These are phyloP conservation scores for Plebejus argus DNA, from an alignment of 2,888 invertebrate genomes.

Conservation along the genomic window DNA sequence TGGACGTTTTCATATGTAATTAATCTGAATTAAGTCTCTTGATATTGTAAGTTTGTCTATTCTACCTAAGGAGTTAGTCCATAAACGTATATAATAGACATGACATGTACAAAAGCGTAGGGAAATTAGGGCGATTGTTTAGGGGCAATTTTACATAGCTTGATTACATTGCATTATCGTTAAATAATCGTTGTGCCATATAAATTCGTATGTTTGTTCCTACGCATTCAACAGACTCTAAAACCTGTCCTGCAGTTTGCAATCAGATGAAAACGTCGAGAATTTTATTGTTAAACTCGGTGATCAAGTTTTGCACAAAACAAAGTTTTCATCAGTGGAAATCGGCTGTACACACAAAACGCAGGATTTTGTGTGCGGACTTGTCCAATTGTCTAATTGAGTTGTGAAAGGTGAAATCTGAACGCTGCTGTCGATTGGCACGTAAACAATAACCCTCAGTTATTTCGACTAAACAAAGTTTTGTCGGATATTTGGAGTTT, in stretches of 20 bases:
- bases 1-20: neutral
- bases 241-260: neutral
- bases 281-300: neutral
- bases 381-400: conserved; percentile 8
- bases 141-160: too few relatives aligned
- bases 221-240: too few relatives aligned
- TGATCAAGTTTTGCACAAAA: conserved; percentile 7
- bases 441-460: neutral
- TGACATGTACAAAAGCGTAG: too few relatives aligned
- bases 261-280: neutral
- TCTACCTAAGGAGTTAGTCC: too few relatives aligned
- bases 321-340: neutral
- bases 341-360: neutral
- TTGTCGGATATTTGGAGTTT: neutral
- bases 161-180: too few relatives aligned
- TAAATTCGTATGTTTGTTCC: too few relatives aligned
- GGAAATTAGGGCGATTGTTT: too few relatives aligned
- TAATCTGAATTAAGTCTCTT: neutral
- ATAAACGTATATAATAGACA: too few relatives aligned
- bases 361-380: neutral
- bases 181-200: too few relatives aligned
- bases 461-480: neutral
- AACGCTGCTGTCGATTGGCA: neutral
- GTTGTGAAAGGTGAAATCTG: conserved; percentile 4
- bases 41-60: too few relatives aligned